Evolutionary conservation across 1,140 invertebrate genomes (phyloP), one percentile per base, ranked within the genome.

Genomic region (Hyles euphorbiae): DNA sequence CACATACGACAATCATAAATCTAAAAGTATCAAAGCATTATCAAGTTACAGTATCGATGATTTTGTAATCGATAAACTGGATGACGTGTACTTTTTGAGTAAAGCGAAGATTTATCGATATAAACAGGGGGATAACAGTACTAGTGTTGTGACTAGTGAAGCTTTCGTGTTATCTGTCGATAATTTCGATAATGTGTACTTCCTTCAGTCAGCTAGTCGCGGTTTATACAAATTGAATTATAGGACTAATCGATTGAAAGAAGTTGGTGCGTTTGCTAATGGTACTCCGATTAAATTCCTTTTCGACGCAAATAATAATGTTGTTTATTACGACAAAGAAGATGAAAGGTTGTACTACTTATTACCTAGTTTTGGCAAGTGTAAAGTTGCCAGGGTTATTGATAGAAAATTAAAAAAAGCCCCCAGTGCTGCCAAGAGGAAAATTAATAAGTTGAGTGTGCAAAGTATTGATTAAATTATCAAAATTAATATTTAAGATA

Each of bases 81-180:
- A 67, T 8, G 75, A 85, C 56, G 76, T 83, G 40, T 85, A 78
- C 54, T 83, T 85, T 40, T 68, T 81, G 67, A 73, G 70, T 33
- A 70, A 78, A 32, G 68, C 60, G 9, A 64, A 68, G 7, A 63
- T 78, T 8, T 76, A 78, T 57, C 63, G 79, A 12, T 68, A 78
- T 5, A 76, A 59, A 63, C 77, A 74, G 45, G 72, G 68, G 47
- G 66, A 67, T 32, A 76, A 72, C 43, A 67, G 64, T n/a, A 58
- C 71, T 2, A 59, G 56, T 22, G 46, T 83, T 3, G 73, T 85
- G 43, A 68, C 75, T 49, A 72, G 75, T 48, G 71, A 76, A 50
- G 72, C 76, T 60, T 83, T 81, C 60, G 69, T 63, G 50, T 65
- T 85, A 54, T 61, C 74, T 10, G 81, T 73, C 43, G 78, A 85